These are phyloP conservation scores for Tursiops truncatus DNA, from an alignment of 2,113 vertebrate genomes.

Conservation along the genomic window DNA sequence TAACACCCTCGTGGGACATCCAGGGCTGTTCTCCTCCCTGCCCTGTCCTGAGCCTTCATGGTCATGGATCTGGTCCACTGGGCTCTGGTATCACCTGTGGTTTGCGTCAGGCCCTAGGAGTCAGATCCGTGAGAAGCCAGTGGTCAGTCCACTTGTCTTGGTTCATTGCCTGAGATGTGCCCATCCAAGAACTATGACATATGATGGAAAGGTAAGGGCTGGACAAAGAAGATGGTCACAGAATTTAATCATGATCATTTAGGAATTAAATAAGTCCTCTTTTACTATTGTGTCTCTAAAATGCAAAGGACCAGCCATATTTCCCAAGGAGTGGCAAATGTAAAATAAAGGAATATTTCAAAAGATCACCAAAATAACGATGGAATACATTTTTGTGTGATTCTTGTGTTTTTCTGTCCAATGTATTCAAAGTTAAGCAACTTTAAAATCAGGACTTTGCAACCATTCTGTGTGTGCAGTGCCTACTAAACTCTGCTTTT, in stretches of 20 bases:
- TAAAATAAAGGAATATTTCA: neutral
- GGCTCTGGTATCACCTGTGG: neutral
- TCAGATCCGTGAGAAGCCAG: neutral
- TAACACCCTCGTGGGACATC: neutral
- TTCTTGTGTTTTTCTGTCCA: neutral
- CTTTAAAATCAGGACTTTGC: neutral
- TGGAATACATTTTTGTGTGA: neutral
- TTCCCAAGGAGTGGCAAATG: neutral
- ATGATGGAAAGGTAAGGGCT: neutral
- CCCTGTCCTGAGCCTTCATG: neutral
- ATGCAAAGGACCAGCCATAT: neutral
- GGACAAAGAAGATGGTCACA: neutral
- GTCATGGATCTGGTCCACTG: neutral
- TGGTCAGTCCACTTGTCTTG: neutral
- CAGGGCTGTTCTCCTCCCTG: neutral
- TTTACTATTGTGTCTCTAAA: neutral
- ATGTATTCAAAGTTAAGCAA: neutral
- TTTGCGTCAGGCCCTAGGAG: neutral
- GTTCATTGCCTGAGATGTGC: neutral
- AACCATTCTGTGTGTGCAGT: neutral
- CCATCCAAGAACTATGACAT: accelerated
- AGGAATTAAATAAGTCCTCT: neutral
- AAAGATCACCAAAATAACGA: neutral
- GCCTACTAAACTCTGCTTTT: neutral
- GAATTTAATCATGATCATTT: neutral